Evolutionary conservation across 1,140 invertebrate species (phyloP).

Genomic region (Dreissena rostriformis): DNA sequence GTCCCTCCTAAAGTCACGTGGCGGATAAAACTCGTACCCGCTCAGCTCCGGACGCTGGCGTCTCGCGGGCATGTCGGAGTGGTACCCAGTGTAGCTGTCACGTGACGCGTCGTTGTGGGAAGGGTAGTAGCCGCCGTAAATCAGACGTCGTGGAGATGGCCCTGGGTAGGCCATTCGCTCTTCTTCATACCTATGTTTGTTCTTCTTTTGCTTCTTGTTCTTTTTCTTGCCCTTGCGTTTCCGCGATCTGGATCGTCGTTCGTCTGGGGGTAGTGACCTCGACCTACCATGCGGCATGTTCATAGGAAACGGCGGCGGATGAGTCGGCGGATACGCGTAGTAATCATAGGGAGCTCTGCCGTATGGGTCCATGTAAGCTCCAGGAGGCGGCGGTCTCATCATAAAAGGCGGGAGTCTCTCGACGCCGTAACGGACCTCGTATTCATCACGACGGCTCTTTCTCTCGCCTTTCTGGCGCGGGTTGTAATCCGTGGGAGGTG

Average conservation of each 20-base stretch:
- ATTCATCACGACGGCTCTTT: slow-evolving; percentile 71
- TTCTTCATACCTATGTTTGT: slow-evolving; percentile 50
- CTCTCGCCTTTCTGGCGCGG: slow-evolving; percentile 40
- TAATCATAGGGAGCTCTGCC: slow-evolving; percentile 48
- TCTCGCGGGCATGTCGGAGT: slow-evolving; percentile 66
- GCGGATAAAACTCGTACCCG: slow-evolving; percentile 58
- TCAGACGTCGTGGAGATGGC: not conserved
- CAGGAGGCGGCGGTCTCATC: slow-evolving; percentile 33
- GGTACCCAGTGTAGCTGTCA: slow-evolving; percentile 69
- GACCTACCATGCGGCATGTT: slow-evolving; percentile 53
- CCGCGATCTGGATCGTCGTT: slow-evolving; percentile 53
- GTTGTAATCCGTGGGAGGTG: slow-evolving; percentile 75
- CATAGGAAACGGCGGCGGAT: slow-evolving; percentile 51
- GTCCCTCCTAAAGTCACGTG: slow-evolving; percentile 68
- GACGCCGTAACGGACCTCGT: slow-evolving; percentile 60
- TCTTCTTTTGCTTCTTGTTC: slow-evolving; percentile 68
- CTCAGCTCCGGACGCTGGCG: not conserved
- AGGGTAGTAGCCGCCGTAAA: not conserved
- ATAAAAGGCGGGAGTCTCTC: not conserved
- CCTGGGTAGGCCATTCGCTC: slow-evolving; percentile 12
- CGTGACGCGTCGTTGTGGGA: slow-evolving; percentile 62
- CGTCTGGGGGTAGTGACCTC: slow-evolving; percentile 67
- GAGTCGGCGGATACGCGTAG: slow-evolving; percentile 54
- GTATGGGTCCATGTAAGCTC: slow-evolving; percentile 33
- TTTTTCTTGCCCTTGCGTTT: slow-evolving; percentile 56